phyloP scores from a whole-genome alignment of 2,113 vertebrate genomes.

The Chloebia gouldiae region DNA sequence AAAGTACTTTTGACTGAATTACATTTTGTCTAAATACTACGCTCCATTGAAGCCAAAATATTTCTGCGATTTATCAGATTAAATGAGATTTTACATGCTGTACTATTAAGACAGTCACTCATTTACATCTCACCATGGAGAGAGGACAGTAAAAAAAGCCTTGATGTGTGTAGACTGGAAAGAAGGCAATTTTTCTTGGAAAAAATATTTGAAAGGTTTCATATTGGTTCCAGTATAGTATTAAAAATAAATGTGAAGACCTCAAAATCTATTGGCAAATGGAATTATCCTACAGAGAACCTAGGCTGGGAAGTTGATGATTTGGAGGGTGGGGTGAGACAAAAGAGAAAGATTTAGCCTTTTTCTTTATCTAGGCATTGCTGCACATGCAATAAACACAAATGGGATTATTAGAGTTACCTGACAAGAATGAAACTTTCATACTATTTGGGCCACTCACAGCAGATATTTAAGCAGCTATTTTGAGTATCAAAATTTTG shows the following conservation, averaged over 20 bases:
- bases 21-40: neutral
- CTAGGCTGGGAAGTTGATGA: neutral
- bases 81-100: slow-evolving; percentile 5
- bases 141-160: neutral
- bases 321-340: neutral
- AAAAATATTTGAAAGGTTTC: neutral
- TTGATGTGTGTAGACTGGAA: neutral
- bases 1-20: slow-evolving; percentile 13
- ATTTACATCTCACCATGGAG: neutral
- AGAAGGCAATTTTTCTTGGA: neutral
- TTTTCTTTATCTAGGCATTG: neutral
- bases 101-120: neutral
- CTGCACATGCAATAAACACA: neutral
- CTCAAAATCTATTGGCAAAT: neutral
- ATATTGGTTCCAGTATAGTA: neutral
- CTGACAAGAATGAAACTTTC: neutral
- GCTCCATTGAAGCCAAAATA: neutral
- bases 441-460: neutral
- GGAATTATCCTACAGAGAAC: neutral
- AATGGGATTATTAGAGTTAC: neutral
- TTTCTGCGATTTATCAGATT: slow-evolving; percentile 38
- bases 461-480: neutral
- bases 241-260: neutral
- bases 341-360: neutral
- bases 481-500: neutral